Evolutionary conservation across 2,113 vertebrate species (phyloP).

Genomic region (Cyprinodon variegatus): DNA sequence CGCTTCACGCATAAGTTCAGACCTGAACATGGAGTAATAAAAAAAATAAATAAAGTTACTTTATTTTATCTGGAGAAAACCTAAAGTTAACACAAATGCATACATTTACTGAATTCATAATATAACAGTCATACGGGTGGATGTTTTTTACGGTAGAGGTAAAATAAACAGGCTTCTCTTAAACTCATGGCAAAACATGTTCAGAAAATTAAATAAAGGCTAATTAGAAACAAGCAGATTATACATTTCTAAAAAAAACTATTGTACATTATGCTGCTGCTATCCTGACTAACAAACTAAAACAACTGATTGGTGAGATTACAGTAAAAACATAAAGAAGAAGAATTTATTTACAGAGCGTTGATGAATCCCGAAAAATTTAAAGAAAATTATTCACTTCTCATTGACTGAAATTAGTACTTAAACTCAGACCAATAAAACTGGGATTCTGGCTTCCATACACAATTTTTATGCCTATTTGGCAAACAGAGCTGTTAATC

Average conservation of each 20-base stretch:
- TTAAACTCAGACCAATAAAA: not conserved
- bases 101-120: not conserved
- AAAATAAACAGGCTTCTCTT: not conserved
- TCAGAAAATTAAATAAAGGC: not conserved
- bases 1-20: slow-evolving; percentile 78
- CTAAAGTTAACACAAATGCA: not conserved
- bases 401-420: not conserved
- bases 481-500: not conserved
- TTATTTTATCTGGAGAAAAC: not conserved
- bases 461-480: not conserved
- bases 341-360: not conserved
- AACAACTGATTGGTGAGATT: not conserved
- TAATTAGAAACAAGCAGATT: not conserved
- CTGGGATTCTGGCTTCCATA: not conserved
- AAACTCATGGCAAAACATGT: not conserved
- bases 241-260: slow-evolving; percentile 2
- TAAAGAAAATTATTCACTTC: not conserved
- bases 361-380: not conserved
- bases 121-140: not conserved
- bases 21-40: slow-evolving; percentile 66
- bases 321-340: not conserved
- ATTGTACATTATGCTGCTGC: slow-evolving; percentile 13
- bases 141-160: not conserved
- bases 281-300: not conserved
- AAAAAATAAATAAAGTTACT: not conserved